Conservation (phyloP, 1,140 invertebrate genomes). For the Brachionus paranguensis region DNA sequence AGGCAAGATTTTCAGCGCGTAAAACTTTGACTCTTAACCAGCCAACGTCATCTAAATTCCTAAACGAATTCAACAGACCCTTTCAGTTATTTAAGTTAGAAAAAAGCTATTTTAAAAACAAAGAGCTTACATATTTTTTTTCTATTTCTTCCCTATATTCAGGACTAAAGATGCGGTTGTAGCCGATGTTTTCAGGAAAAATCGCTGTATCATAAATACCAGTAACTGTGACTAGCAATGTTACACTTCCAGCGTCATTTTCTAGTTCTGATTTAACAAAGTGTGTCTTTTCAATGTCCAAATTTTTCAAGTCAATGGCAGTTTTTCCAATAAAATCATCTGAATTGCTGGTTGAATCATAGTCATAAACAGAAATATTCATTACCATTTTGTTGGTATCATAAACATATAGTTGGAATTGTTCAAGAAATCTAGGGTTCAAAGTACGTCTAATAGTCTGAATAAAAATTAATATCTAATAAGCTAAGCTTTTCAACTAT, state of each 20-base stretch:
- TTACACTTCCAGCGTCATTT: conserved; percentile 66
- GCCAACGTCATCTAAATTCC: conserved; percentile 53
- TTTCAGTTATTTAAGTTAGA: conserved; percentile 40
- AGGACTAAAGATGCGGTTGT: neutral
- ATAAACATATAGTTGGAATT: conserved; percentile 92
- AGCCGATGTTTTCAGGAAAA: neutral
- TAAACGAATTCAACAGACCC: conserved; percentile 51
- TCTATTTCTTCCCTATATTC: neutral
- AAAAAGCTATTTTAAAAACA: too few species aligned
- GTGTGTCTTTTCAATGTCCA: conserved; percentile 81
- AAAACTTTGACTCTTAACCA: conserved; percentile 53
- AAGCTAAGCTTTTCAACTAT: conserved; percentile 42
- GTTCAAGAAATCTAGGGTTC: conserved; percentile 79
- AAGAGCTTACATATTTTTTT: neutral
- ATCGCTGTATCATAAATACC: conserved; percentile 58
- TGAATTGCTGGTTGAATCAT: conserved; percentile 67
- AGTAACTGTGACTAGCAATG: conserved; percentile 80
- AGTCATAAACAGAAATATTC: conserved; percentile 83
- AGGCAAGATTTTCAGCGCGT: neutral
- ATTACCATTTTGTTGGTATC: conserved; percentile 78
- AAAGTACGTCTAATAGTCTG: conserved; percentile 47
- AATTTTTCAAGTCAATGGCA: conserved; percentile 66
- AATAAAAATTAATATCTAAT: neutral
- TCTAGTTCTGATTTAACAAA: conserved; percentile 73
- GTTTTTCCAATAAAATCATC: conserved; percentile 75